A percentile compares a stretch with the other conserved stretches of the same genome.
Conservation (phyloP, 2,113 vertebrate genomes). For the Clarias batrachus region DNA sequence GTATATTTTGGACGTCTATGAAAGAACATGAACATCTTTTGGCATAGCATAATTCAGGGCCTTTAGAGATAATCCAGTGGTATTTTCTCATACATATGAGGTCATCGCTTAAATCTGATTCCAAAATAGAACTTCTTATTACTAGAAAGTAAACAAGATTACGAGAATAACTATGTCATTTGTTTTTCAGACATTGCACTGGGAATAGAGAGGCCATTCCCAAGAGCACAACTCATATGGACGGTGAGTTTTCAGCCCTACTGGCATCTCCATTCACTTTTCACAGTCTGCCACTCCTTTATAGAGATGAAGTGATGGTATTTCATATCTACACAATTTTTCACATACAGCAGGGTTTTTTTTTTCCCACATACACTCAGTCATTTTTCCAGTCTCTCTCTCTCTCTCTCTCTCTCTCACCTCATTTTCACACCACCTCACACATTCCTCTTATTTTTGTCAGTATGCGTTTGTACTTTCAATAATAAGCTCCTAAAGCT, state of each 20-base stretch:
- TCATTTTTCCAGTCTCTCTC: neutral
- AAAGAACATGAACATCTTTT: neutral
- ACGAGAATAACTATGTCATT: neutral
- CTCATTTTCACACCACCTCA: neutral
- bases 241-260: slow-evolving; percentile 58
- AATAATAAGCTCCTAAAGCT: slow-evolving; percentile 25
- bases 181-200: slow-evolving; percentile 65
- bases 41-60: neutral
- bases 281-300: neutral
- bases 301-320: neutral
- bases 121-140: neutral
- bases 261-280: neutral
- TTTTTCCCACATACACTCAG: neutral
- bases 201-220: slow-evolving; percentile 54
- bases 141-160: neutral
- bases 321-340: neutral
- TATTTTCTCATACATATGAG: neutral
- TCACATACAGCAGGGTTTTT: slow-evolving; percentile 8
- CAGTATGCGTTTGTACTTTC: slow-evolving; percentile 28
- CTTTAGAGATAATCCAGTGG: neutral
- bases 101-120: neutral
- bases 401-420: neutral
- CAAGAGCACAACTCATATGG: slow-evolving; percentile 57
- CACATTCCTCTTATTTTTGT: slow-evolving; percentile 14
- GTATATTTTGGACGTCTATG: neutral